phyloP scores from a whole-genome alignment of 1,140 invertebrate species.

The Agrilus planipennis region DNA sequence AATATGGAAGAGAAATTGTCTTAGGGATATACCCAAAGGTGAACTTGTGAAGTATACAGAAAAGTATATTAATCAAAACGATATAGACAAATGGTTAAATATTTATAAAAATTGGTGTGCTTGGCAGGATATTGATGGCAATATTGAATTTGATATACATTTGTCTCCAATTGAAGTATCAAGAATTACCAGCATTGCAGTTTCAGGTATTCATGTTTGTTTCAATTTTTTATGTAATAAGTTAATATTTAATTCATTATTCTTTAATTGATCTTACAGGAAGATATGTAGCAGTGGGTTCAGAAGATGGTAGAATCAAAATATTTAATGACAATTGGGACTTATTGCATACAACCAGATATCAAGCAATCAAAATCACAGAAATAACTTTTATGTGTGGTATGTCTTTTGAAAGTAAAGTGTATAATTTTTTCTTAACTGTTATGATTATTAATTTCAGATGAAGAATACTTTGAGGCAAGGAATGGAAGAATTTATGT shows the following conservation, averaged over 20 bases:
- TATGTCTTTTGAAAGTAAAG: neutral
- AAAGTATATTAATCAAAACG: conserved; percentile 15
- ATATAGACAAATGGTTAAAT: conserved; percentile 19
- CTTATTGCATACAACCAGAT: conserved; percentile 16
- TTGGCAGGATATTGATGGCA: conserved; percentile 20
- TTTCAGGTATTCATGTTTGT: conserved; percentile 18
- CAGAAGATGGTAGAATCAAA: conserved; percentile 25
- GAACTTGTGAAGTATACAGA: conserved; percentile 24
- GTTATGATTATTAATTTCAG: neutral
- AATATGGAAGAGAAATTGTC: conserved; percentile 26
- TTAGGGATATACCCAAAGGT: conserved; percentile 25
- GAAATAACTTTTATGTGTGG: conserved; percentile 23
- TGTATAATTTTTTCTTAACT: neutral
- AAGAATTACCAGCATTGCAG: conserved; percentile 24
- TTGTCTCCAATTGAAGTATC: conserved; percentile 20
- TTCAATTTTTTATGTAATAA: too few species aligned
- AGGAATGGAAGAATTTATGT: neutral
- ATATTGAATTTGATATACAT: conserved; percentile 17
- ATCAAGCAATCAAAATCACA: conserved; percentile 22
- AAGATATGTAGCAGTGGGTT: conserved; percentile 24
- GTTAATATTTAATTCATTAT: conserved; percentile 1
- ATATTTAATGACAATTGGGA: conserved; percentile 24
- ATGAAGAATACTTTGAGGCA: neutral
- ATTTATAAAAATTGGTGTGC: conserved; percentile 26
- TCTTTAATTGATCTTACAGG: conserved; percentile 15